A percentile compares a stretch with the other conserved stretches of the same genome.
Evolutionary conservation across 2,113 vertebrate genomes (phyloP).

Genomic region (Apodemus sylvaticus): DNA sequence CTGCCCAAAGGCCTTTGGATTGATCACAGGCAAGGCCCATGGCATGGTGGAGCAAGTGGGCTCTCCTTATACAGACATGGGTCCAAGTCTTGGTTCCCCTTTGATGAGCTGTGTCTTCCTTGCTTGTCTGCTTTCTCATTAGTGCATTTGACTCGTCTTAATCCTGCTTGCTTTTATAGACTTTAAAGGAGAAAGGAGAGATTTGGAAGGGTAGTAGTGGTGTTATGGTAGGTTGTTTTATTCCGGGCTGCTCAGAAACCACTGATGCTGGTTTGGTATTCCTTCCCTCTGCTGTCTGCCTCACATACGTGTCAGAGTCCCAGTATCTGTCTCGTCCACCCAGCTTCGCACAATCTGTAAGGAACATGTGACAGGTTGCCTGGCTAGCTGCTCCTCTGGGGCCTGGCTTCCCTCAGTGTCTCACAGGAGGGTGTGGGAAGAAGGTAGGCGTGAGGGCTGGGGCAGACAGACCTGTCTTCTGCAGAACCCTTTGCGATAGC

Average conservation of each 20-base stretch:
- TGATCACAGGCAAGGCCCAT: not conserved
- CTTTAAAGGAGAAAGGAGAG: not conserved
- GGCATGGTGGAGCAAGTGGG: not conserved
- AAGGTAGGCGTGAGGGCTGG: not conserved
- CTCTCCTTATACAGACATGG: not conserved
- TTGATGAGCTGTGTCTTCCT: not conserved
- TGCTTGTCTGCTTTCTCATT: not conserved
- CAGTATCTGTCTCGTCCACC: not conserved
- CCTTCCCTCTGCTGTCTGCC: not conserved
- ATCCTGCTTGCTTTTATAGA: not conserved
- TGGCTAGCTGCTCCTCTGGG: not conserved
- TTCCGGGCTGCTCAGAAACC: not conserved
- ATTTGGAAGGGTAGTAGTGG: not conserved
- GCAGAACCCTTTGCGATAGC: conserved; percentile 34
- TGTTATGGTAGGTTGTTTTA: not conserved
- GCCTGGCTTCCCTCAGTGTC: not conserved
- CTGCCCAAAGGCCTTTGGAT: not conserved
- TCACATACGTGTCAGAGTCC: not conserved
- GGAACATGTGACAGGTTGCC: not conserved
- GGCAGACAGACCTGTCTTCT: conserved; percentile 52
- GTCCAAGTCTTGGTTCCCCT: not conserved
- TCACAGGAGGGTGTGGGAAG: not conserved
- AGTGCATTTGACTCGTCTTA: not conserved
- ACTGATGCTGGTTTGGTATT: not conserved
- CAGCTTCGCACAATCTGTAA: too few relatives aligned